Conservation (phyloP, 2,888 invertebrate genomes). For the Hipparchia sbordonii region DNA sequence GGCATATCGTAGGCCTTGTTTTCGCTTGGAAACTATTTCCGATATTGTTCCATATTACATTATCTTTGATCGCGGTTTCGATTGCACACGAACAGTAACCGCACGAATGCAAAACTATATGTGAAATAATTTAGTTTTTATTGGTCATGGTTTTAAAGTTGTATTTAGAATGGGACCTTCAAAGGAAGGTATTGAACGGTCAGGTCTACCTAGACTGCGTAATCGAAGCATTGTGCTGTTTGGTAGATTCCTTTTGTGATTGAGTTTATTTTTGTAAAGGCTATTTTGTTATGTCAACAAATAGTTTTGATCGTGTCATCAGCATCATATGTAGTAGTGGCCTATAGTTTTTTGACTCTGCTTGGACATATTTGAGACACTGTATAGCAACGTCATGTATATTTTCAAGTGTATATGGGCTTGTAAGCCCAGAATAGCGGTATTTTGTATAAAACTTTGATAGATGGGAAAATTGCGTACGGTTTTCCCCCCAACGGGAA, state of each 20-base stretch:
- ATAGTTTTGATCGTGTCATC: not conserved
- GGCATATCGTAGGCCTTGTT: not conserved
- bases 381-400: no score
- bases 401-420: no score
- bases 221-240: conserved; percentile 13
- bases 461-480: no score
- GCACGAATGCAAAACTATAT: conserved; percentile 13
- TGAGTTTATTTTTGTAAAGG: conserved; percentile 6
- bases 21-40: conserved; percentile 19
- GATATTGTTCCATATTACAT: conserved; percentile 20
- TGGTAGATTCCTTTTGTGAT: conserved; percentile 12
- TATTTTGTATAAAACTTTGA: no score
- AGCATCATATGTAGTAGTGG: no score
- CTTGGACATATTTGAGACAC: no score
- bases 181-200: conserved; percentile 10
- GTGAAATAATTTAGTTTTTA: not conserved
- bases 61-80: conserved; percentile 24
- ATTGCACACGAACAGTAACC: conserved; percentile 31
- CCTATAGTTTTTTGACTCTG: no score
- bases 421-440: no score
- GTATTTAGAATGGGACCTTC: not conserved
- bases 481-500: not conserved
- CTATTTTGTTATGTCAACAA: conserved; percentile 3
- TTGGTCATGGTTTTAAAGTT: not conserved
- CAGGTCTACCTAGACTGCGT: not conserved